These are phyloP conservation scores for Agriopis aurantiaria DNA, from an alignment of 2,888 invertebrate species.

Conservation along the genomic window DNA sequence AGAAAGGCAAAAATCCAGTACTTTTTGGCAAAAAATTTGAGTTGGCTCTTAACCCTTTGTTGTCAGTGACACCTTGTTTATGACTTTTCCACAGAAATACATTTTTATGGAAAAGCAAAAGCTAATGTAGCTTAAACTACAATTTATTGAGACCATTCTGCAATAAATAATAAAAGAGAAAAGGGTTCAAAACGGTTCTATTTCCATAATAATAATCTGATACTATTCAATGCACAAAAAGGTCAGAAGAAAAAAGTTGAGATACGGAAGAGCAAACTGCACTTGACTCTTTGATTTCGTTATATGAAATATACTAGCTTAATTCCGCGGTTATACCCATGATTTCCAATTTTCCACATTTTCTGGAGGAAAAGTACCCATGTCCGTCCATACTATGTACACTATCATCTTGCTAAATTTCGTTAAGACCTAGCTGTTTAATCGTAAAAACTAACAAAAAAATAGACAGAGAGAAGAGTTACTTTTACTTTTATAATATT, in stretches of 20 bases:
- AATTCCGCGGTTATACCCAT: no score
- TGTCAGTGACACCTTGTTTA: conserved; percentile 19
- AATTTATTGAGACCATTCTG: conserved; percentile 77
- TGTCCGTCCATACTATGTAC: no score
- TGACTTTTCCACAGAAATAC: conserved; percentile 19
- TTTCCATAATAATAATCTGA: conserved; percentile 71
- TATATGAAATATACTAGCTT: no score
- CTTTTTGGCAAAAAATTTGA: no score
- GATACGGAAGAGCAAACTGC: background rate
- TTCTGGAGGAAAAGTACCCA: no score
- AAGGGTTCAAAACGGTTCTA: conserved; percentile 76
- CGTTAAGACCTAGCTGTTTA: no score
- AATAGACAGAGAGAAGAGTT: no score
- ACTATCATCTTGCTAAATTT: no score
- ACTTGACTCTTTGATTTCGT: background rate
- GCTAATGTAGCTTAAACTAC: conserved; percentile 78
- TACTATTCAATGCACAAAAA: conserved; percentile 72
- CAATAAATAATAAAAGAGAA: conserved; percentile 75
- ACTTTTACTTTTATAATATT: no score
- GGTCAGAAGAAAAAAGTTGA: conserved; percentile 48
- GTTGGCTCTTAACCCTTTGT: background rate
- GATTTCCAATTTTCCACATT: no score
- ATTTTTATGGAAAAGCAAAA: conserved; percentile 55
- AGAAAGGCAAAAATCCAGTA: no score
- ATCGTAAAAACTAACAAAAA: no score